Conservation (phyloP, 1,140 invertebrate genomes). For the Dryas iulia region DNA sequence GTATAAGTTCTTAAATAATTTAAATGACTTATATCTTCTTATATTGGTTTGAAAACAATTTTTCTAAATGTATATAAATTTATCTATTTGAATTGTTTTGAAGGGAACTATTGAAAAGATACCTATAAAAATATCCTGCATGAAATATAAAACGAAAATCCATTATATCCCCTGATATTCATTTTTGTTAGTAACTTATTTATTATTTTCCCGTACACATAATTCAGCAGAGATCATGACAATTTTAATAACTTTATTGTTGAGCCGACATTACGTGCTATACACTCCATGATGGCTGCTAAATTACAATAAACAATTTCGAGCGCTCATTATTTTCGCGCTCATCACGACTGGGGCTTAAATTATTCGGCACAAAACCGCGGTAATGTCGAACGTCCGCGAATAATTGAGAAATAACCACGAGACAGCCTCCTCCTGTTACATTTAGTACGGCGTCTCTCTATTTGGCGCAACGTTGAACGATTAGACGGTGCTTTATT, state of each 20-base stretch:
- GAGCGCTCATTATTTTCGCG: constrained; percentile 66
- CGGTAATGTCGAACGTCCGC: constrained; percentile 69
- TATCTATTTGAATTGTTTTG: too few species aligned
- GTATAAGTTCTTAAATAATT: background rate
- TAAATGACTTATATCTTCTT: too few species aligned
- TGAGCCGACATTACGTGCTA: constrained; percentile 59
- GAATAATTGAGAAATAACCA: constrained; percentile 75
- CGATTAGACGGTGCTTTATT: constrained; percentile 44
- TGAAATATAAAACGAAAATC: background rate
- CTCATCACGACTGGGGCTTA: constrained; percentile 65
- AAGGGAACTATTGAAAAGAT: background rate
- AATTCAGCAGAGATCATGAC: constrained; percentile 51
- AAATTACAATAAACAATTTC: constrained; percentile 78
- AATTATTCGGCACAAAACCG: constrained; percentile 72
- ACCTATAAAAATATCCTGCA: background rate
- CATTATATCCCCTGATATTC: background rate
- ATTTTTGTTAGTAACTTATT: constrained; percentile 5
- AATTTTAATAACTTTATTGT: constrained; percentile 75
- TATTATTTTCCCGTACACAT: constrained; percentile 33
- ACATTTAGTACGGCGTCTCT: constrained; percentile 67
- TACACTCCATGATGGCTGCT: constrained; percentile 59
- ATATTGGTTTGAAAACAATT: too few species aligned
- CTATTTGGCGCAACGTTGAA: constrained; percentile 50
- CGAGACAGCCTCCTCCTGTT: constrained; percentile 57
- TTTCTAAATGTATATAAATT: too few species aligned